Base-by-base conservation (phyloP, 2,797 vertebrate species). In the Ctenosaura bakeri region DNA sequence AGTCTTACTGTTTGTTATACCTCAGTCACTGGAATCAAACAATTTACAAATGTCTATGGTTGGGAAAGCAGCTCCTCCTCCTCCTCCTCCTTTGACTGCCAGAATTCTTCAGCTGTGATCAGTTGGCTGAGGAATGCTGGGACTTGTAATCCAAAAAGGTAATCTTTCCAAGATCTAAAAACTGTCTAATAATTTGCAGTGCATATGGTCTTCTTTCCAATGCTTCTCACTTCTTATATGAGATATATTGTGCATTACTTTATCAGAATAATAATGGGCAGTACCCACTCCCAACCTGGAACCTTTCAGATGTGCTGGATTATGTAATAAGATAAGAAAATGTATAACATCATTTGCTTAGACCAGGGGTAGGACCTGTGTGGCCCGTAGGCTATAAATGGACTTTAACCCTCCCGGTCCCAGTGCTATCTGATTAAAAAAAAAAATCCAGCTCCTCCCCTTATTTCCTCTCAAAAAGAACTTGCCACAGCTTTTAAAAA, bases 11-110 rank as follows among this genome's bases (percentile, higher is more conserved):
- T 22, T 71, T 71, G 4, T 50, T 69, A 50, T 54, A 9, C 29
- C 46, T 7, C 22, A 10, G 9, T 29, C 59, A 16, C 2, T 86
- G 50, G 66, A 89, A 91, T 76, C 56, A 92, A 88, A 46, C 74
- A 50, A 81, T 64, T 38, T 35, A 14, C 35, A 42, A 42, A 13
- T 83, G 24, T 83, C 22, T 24, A 35, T 38, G 24, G 18, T 6
- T 83, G 66, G 66, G 66, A 69, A 69, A 69, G 18, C 35, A 35
- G n/a, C 32, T 71, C 5, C n/a, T 6, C 14, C 29, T 13, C 71
- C 29, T 29, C 74, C 26, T 13, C 32, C 32, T 52, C 20, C 16
- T 32, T 20, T 9, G 32, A 16, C 35, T 64, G 46, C 16, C 83
- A n/a, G 35, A 10, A 85, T 62, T 35, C 12, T 35, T 64, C 81